Evolutionary conservation across 1,140 invertebrate genomes (phyloP), one percentile per base, ranked within the genome.

Genomic region (Colletes latitarsis): DNA sequence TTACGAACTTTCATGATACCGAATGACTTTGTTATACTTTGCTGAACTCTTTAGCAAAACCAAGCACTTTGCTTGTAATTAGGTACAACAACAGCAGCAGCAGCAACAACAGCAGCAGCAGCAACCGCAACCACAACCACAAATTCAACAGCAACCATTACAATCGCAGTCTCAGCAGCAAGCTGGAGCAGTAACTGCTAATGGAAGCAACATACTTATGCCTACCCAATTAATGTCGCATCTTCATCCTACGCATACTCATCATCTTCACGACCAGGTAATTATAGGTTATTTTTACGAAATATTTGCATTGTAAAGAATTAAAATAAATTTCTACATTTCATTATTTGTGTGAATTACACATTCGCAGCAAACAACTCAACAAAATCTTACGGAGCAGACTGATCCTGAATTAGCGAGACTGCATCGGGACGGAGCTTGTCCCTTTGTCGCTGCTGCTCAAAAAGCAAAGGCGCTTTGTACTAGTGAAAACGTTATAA

Each of bases 191-290:
- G 87, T 84, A 63, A 82, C 84, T 89, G 86, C 87, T 82, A 91
- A 79, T 87, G 89, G 88, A 77, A 89, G 80, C 72, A 91, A 87
- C 41, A 89, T 90, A 84, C 83, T 90, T 60, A 90, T 90, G 88
- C 91, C 89, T 46, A 89, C 89, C 83, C 92, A 93, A 82, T 82
- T 93, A 76, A 89, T 94, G 89, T 91, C 92, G 1, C 93, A 94
- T 67, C 89, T 94, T 69, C 93, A 94, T 81, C 84, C 91, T 63
- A 88, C 89, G 64, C 89, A 92, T 81, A 88, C 85, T 70, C 90
- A 91, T 60, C 88, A 91, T 89, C 88, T 91, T 68, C 90, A 91
- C 58, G 89, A 82, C 66, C 91, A 91, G 89, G 91, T 92, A 89
- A 81, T 77, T 73, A 21, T 52, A 14, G n/a, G n/a, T 19, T 14